Base-by-base conservation (phyloP, 2,113 vertebrate genomes). In the Actinemys pallida region DNA sequence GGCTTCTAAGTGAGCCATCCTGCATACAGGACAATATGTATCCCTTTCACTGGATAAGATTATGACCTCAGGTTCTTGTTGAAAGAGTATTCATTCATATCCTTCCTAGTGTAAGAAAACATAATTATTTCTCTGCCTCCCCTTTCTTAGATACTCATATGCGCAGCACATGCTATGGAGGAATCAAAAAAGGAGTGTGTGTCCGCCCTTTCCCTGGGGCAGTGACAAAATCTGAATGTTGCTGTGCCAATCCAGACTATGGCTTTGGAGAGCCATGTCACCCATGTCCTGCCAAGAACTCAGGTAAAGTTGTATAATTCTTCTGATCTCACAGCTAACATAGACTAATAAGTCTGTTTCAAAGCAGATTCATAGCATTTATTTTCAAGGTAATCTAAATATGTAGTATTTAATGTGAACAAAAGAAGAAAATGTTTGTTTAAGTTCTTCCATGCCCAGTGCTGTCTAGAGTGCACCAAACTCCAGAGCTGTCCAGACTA, bases 151-250 rank as follows among this genome's bases (percentile, higher is more conserved):
- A 99, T 82, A 98, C 98, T 69, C 98, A 99, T 22, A 87, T 99
- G 97, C 98, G 98, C 79, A 99, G 98, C 93, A 99, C 98, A 4
- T 99, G 98, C 94, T 99, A 98, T 62, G 98, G 98, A 86, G 94
- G 95, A 50, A 98, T 98, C 83, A 98, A 97, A 72, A 98, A 96
- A 90, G 98, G 98, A 35, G 83, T 91, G 1, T 99, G 98, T 95
- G 92, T 98, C 6, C 97, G 96, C 62, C 98, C 98, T 65, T 98
- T 98, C 88, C 98, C 97, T 57, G 98, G 98, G 59, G 97, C 98
- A 47, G 98, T 99, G 87, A 99, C 98, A 49, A 98, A 98, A 89
- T 99, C 98, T 27, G 97, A 98, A 56, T 99, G 98, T 92, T 99
- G 98, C 94, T 99, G 98, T 96, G 98, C 98, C 81, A 98, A 94